Evolutionary conservation across 1,140 invertebrate genomes (phyloP), one percentile per base, ranked within the genome.

Genomic region (Tetranychus cinnabarinus): DNA sequence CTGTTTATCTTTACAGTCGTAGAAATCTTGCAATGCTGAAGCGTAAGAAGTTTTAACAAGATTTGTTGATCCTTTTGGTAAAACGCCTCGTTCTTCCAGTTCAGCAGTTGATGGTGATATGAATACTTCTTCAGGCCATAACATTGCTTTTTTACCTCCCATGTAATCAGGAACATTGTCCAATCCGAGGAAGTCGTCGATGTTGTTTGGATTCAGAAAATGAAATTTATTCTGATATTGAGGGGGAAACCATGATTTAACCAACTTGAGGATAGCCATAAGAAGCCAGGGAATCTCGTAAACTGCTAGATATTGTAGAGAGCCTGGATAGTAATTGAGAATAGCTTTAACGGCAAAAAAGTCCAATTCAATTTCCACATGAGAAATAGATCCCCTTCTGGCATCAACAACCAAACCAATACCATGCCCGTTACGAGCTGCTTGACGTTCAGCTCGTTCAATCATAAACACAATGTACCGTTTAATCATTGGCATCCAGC

Each of bases 261-360:
- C 61, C 33, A 64, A 50, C 12, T 48, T 54, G 64, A 64, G 62
- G 8, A 62, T 59, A 2, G 65, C 60, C 34, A 56, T 62, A 1
- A 65, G 42, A 58, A 65, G 50, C 65, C 65, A 65, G 12, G 65
- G 63, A 31, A 65, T 42, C 45, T 65, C 63, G 58, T 62, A 62
- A 2, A 65, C 63, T 7, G 65, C 56, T 33, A 65, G 50, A 57
- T 65, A 57, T 13, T 56, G 42, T 8, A 65, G 45, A 37, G 60
- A 64, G 31, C 58, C 47, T 8, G 65, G 65, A 54, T 64, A 65
- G 47, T 65, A 65, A 13, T 64, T 64, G 48, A 56, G 61, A 23
- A 65, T 48, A 15, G 63, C 23, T 23, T 52, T 52, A 33, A 52
- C 31, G 5, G 50, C 31, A 33, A 52, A 52, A 6, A 52, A 37